Base-by-base conservation (phyloP, 2,888 invertebrate species). In the Dromius quadrimaculatus region DNA sequence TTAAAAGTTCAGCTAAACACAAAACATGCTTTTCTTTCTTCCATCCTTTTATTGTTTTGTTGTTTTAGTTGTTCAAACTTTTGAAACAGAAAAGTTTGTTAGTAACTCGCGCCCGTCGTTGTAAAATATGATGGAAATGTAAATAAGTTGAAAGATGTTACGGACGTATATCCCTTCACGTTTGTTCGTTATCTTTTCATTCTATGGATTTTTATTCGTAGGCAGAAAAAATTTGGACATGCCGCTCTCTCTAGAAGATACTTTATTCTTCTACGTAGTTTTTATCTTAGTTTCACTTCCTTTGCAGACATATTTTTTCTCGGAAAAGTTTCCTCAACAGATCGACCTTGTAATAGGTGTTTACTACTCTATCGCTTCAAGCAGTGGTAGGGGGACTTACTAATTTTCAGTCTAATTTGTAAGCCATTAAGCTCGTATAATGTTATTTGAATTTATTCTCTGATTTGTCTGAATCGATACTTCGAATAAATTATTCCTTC, bases 71-170 rank as follows among this genome's bases (percentile, higher is more conserved):
- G 66, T 66, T 57, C 66, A 66, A 66, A 66, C 41, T 66, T 66
- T 57, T 66, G 38, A 66, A 64, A 66, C 66, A 66, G 66, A 57
- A 66, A 66, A 66, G 66, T 66, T 66, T 66, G 66, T 66, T 57
- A 66, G 38, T 66, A 66, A 66, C 66, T 66, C 41, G 41, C 41
- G 11, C 22, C 23, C n/a, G 20, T 20, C 20, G 23, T 57, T 57
- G 66, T 57, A 66, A 57, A 54, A 66, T 66, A 66, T 66, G 66
- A 66, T 66, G 57, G 66, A 66, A 66, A 66, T 66, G 66, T 66
- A 66, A 66, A 66, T 66, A 66, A 66, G 66, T 66, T 66, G 66
- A 66, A 54, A 54, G 38, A 66, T 66, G 57, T 36, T 66, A 54
- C 2, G 38, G 66, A 66, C 38, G 54, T 57, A 57, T 41, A 19